These are phyloP conservation scores for Cryptoblepharus egeriae DNA, from an alignment of 2,797 vertebrate genomes.

Conservation along the genomic window DNA sequence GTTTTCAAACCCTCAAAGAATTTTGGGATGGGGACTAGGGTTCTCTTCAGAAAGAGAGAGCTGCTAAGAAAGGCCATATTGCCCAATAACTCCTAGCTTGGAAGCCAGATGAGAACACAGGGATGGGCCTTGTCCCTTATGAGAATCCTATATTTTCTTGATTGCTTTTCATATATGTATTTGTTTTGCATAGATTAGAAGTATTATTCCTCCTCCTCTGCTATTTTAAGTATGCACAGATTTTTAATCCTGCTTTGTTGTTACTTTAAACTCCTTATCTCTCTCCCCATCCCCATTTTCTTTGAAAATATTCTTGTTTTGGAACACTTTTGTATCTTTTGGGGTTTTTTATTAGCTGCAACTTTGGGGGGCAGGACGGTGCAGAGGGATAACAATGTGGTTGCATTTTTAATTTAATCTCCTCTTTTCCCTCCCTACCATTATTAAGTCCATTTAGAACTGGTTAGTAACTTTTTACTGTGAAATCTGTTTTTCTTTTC, in stretches of 20 bases:
- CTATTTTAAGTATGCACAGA: constrained; percentile 15
- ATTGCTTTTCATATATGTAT: neutral
- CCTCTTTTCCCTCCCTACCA: constrained; percentile 4
- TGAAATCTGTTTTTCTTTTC: constrained; percentile 66
- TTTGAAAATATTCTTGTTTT: neutral
- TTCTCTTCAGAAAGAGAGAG: neutral
- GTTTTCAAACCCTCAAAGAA: neutral
- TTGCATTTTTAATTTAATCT: constrained; percentile 25
- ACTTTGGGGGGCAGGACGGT: constrained; percentile 15
- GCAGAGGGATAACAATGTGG: neutral
- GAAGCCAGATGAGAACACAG: neutral
- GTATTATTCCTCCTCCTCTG: neutral
- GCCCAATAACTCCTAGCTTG: neutral
- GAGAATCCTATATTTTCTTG: neutral
- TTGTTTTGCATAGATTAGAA: too few species aligned
- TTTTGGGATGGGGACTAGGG: neutral
- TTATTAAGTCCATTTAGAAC: constrained; percentile 62
- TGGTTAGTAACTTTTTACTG: constrained; percentile 74
- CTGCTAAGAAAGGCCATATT: neutral
- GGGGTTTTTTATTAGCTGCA: constrained; percentile 54
- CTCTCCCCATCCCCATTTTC: neutral
- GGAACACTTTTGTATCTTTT: neutral
- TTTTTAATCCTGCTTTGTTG: neutral
- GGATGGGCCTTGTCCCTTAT: neutral
- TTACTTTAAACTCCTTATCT: constrained; percentile 27